These are phyloP conservation scores for Bruchidius siliquastri DNA, from an alignment of 2,888 invertebrate genomes.

Conservation along the genomic window DNA sequence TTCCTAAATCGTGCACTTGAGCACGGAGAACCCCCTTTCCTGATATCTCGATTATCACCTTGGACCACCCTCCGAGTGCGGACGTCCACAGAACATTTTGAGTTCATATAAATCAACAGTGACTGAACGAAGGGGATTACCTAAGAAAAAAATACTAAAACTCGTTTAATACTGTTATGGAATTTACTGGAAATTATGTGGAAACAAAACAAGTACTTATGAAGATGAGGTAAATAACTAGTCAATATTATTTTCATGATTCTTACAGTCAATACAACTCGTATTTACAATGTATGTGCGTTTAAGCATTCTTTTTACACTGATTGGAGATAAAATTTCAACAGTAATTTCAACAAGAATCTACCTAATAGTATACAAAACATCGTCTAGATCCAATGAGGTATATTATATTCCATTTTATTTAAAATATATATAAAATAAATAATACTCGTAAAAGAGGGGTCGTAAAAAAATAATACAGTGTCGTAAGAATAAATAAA, in stretches of 20 bases:
- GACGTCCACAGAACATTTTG: too few species aligned
- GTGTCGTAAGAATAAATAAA: neutral
- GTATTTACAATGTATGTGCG: neutral
- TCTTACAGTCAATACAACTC: neutral
- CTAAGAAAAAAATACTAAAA: too few species aligned
- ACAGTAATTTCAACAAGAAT: conserved; percentile 32
- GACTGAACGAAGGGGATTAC: too few species aligned
- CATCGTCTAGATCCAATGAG: conserved; percentile 17
- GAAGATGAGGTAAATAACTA: neutral
- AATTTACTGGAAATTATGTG: neutral
- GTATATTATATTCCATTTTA: conserved; percentile 14
- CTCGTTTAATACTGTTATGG: neutral
- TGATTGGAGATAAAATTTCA: conserved; percentile 26
- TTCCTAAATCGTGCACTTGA: too few species aligned
- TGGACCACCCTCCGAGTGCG: too few species aligned
- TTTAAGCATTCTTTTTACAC: neutral
- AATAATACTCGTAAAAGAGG: neutral
- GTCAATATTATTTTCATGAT: neutral
- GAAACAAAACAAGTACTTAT: neutral
- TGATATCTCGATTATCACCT: too few species aligned
- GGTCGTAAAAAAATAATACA: neutral
- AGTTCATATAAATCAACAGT: too few species aligned
- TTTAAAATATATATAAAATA: neutral
- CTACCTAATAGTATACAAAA: conserved; percentile 24
- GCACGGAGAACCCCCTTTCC: too few species aligned